Conservation (phyloP, 2,797 vertebrate genomes). For the Atherinosoma microstoma region DNA sequence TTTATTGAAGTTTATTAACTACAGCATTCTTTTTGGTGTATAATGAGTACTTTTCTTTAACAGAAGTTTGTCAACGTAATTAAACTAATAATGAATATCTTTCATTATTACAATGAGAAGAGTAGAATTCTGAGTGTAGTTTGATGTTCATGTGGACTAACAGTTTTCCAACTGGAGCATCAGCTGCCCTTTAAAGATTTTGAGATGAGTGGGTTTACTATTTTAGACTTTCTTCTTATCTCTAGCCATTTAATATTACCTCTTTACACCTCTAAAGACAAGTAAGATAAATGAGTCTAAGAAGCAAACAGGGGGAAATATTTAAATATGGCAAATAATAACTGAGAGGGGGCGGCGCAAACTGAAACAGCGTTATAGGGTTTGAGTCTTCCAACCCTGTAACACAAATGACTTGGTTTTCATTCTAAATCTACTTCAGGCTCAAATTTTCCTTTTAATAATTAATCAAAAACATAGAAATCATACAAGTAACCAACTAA, state of each 20-base stretch:
- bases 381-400: background rate
- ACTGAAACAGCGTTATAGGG: too few relatives aligned
- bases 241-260: constrained; percentile 1
- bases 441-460: background rate
- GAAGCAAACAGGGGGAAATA: background rate
- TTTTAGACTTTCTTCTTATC: background rate
- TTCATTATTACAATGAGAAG: background rate
- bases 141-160: background rate
- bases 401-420: background rate
- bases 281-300: background rate
- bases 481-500: background rate
- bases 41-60: too few relatives aligned
- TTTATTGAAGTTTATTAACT: background rate
- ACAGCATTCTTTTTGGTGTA: too few relatives aligned
- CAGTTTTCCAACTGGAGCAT: background rate
- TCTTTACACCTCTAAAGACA: background rate
- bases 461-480: background rate
- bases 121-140: background rate
- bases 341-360: background rate
- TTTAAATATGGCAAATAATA: background rate
- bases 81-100: background rate
- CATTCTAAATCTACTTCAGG: background rate
- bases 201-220: background rate
- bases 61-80: too few relatives aligned
- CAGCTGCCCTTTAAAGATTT: background rate